Evolutionary conservation across 2,888 invertebrate species (phyloP), one percentile per base, ranked within the genome.

Genomic region (Aromia moschata): DNA sequence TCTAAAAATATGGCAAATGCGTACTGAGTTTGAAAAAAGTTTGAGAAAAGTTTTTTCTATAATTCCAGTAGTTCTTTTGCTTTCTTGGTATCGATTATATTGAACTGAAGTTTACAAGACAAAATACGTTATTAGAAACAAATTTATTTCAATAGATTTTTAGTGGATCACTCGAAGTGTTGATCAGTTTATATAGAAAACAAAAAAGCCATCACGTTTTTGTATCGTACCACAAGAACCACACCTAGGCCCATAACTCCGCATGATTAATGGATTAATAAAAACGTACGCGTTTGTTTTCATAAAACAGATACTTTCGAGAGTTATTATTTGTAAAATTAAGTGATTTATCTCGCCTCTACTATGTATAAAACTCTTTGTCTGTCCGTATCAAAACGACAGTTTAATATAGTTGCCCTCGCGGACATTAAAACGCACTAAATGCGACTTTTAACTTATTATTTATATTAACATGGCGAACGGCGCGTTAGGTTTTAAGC

Each of bases 401-500:
- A 56, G 60, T 59, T 62, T 64, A 65, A 67, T 65, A 66, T 60
- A 65, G 67, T 69, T 67, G 65, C 67, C 62, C 61, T 51, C 63
- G 47, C 57, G 56, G 63, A 51, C 64, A 68, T 65, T 65, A 69
- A 64, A 63, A 61, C 60, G 68, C 65, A 70, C 65, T 74, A 71
- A 72, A 71, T n/a, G 64, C 14, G 61, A 66, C 67, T 71, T 69
- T 64, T 62, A 68, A 72, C 62, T 73, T 72, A 73, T 74, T 73
- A 73, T 73, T 75, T 74, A 74, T 74, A 72, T 71, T 73, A 74
- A 72, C 73, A 74, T 70, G 70, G 69, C 69, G 67, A 71, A 72
- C 71, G 71, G 73, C 70, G 74, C 73, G 73, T 52, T 52, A 52
- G 58, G 72, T 65, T 70, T 73, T 64, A 69, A 72, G 73, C 71